Evolutionary conservation across 1,140 invertebrate genomes (phyloP), one percentile per base, ranked within the genome.

Genomic region (Drosophila pachea): DNA sequence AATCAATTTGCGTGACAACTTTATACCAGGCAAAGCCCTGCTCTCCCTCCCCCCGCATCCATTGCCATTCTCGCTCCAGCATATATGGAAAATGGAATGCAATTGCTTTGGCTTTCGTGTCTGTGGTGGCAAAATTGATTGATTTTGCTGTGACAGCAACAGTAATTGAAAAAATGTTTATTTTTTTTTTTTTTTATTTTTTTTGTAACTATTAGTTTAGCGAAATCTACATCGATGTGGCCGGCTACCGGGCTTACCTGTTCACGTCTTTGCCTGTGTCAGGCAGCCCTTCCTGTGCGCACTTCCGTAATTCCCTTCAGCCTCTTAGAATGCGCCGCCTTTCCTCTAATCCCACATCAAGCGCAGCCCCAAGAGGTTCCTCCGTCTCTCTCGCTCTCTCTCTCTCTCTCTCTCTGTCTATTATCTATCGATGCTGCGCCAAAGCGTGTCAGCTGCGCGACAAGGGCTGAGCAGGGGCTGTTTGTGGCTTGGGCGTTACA

Each of bases 81-180:
- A 59, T 59, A 60, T 72, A 22, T 58, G 69, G 49, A 67, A 76
- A 83, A 84, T 74, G 79, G 79, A 84, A 84, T 86, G 79, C 76
- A 64, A 58, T 72, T 68, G 64, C 49, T 45, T 68, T 68, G 56
- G 61, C 62, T 82, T 74, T 77, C 68, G 68, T 74, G 52, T 78
- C 59, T 78, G 78, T 84, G 81, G 81, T 54, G 70, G 52, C 73
- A 63, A 47, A 84, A 77, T 81, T 83, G 79, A 86, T 84, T 81
- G 81, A 86, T 84, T 84, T 84, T 81, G 81, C 81, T 86, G 76
- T 84, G 76, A 86, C 81, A 86, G 81, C 76, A 84, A 67, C 76
- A 73, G 79, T 84, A 84, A 84, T 84, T 84, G 81, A 74, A 84
- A 86, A 79, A 22, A 22, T 22, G 22, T 22, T 22, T 22, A 22